Evolutionary conservation across 2,797 vertebrate species (phyloP).

Genomic region (Urocyon cinereoargenteus): DNA sequence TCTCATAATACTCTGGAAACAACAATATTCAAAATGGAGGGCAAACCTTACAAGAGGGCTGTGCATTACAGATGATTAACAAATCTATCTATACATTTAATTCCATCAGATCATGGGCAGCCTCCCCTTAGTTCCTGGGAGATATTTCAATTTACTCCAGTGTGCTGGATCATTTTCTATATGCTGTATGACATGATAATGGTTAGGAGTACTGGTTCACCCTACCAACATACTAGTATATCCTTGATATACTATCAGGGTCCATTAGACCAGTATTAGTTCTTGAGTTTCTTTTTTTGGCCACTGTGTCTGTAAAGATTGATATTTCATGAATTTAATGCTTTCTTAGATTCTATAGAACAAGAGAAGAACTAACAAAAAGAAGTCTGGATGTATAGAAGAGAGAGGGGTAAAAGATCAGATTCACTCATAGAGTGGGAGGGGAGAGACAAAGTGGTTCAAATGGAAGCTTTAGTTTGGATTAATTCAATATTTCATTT

Average conservation of each 20-base stretch:
- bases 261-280: not conserved
- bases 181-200: not conserved
- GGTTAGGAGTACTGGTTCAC: not conserved
- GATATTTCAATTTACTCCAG: not conserved
- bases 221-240: not conserved
- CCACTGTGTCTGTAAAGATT: not conserved
- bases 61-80: not conserved
- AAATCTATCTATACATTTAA: not conserved
- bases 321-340: not conserved
- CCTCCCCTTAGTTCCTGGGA: not conserved
- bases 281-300: not conserved
- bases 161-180: not conserved
- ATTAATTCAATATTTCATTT: not conserved
- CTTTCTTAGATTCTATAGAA: not conserved
- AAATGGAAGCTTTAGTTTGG: not conserved
- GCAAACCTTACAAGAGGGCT: not conserved
- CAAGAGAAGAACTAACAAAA: not conserved
- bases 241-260: not conserved
- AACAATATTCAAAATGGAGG: not conserved
- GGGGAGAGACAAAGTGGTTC: not conserved
- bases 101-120: not conserved
- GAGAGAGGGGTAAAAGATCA: not conserved
- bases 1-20: not conserved
- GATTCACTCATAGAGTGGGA: not conserved
- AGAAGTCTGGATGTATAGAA: not conserved